phyloP scores from a whole-genome alignment of 1,140 invertebrate species.

The Sminthurides bifidus region DNA sequence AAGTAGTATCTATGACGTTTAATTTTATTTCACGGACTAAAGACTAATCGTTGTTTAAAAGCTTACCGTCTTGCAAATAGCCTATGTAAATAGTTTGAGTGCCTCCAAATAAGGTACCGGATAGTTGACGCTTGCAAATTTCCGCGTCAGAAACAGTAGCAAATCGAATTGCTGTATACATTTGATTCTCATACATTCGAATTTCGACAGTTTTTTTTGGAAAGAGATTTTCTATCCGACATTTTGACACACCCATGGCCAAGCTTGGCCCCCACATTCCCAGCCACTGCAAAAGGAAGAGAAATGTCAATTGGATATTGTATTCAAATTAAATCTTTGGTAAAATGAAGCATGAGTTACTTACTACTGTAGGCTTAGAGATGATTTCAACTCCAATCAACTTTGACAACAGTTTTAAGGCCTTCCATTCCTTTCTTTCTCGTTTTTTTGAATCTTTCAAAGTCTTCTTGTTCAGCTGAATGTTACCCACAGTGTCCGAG shows the following conservation, averaged over 20 bases:
- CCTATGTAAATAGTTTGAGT: slow-evolving; percentile 33
- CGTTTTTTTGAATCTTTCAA: neutral
- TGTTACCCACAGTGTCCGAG: no score
- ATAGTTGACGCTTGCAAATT: neutral
- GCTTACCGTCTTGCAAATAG: slow-evolving; percentile 1
- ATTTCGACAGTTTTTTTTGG: slow-evolving; percentile 41
- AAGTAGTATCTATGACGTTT: neutral
- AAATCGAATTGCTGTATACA: slow-evolving; percentile 60
- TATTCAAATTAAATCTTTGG: neutral
- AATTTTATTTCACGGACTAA: neutral
- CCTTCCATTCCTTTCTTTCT: slow-evolving; percentile 4
- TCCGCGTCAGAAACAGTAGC: slow-evolving; percentile 10
- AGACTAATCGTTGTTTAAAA: neutral
- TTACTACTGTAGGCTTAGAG: slow-evolving; percentile 3
- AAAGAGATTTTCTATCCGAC: slow-evolving; percentile 46
- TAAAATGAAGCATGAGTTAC: neutral
- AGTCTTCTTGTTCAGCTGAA: no score
- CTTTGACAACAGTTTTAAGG: neutral
- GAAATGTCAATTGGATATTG: neutral
- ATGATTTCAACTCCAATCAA: slow-evolving; percentile 4
- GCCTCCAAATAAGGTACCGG: slow-evolving; percentile 37
- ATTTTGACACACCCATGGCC: slow-evolving; percentile 53
- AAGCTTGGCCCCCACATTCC: slow-evolving; percentile 63
- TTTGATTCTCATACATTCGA: slow-evolving; percentile 56
- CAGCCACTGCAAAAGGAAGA: slow-evolving; percentile 40